Conservation (phyloP, 2,797 vertebrate genomes). For the Lophura swinhoii region DNA sequence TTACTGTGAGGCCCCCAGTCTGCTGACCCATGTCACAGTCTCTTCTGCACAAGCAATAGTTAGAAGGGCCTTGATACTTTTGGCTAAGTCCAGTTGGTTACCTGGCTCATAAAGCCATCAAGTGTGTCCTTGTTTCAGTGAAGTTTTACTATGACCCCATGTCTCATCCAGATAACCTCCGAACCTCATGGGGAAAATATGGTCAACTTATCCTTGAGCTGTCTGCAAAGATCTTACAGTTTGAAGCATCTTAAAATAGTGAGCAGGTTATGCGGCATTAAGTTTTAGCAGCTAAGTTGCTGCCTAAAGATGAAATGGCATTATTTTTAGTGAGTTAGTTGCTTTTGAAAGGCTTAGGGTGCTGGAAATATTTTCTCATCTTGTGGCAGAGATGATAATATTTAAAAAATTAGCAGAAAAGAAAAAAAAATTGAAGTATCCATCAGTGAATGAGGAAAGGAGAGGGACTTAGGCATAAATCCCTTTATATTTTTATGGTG, state of each 20-base stretch:
- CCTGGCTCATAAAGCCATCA: neutral
- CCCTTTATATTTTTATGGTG: neutral
- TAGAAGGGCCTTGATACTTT: neutral
- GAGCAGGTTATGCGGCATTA: rapidly evolving
- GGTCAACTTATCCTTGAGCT: neutral
- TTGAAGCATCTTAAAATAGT: neutral
- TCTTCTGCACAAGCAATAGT: neutral
- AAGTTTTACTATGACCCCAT: neutral
- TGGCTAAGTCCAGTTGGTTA: neutral
- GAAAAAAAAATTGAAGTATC: neutral
- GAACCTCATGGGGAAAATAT: neutral
- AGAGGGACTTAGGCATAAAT: neutral
- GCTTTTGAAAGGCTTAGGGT: neutral
- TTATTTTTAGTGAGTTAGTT: conserved; percentile 40
- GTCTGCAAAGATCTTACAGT: neutral
- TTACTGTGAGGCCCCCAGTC: neutral
- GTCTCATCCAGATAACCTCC: neutral
- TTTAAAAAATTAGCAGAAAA: conserved; percentile 22
- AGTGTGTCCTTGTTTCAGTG: neutral
- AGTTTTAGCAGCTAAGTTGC: conserved; percentile 7
- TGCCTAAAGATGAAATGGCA: conserved; percentile 6
- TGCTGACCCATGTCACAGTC: neutral
- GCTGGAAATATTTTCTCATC: conserved; percentile 7
- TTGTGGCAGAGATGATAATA: conserved; percentile 59
- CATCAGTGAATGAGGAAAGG: neutral